These are phyloP conservation scores for Chanos chanos DNA, from an alignment of 2,797 vertebrate genomes.

Conservation along the genomic window DNA sequence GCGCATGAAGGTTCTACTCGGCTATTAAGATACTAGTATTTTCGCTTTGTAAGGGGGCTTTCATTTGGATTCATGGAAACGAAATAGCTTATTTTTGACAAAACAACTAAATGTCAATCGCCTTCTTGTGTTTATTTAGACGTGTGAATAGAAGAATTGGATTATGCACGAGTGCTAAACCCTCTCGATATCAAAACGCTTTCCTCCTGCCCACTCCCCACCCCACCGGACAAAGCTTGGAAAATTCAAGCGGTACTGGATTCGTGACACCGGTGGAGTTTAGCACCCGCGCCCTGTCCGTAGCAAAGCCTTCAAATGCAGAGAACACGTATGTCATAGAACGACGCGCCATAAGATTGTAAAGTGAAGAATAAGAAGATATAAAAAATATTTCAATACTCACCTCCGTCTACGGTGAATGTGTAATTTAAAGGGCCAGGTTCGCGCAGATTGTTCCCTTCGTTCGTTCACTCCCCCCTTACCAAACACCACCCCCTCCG, in stretches of 20 bases:
- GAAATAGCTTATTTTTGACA: neutral
- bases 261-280: conserved; percentile 70
- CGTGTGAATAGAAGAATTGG: neutral
- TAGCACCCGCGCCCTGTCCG: conserved; percentile 53
- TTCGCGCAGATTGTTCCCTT: conserved; percentile 59
- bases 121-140: neutral
- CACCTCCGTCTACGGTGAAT: conserved; percentile 69
- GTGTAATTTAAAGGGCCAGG: conserved; percentile 76
- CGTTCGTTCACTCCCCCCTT: conserved; percentile 62
- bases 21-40: conserved; percentile 8
- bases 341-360: conserved; percentile 42
- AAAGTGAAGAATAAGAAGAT: conserved; percentile 35
- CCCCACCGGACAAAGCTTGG: conserved; percentile 55
- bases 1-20: conserved; percentile 29
- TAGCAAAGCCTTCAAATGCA: conserved; percentile 37
- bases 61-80: neutral
- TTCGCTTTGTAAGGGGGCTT: neutral
- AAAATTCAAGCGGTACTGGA: conserved; percentile 56
- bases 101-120: neutral
- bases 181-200: conserved; percentile 48
- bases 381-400: conserved; percentile 63
- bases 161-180: conserved; percentile 25
- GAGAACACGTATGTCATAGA: conserved; percentile 16
- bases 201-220: conserved; percentile 13
- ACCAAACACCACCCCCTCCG: conserved; percentile 72